A percentile compares a stretch with the other conserved stretches of the same genome.
Conservation (phyloP, 92 coral and sea anemone genomes). For the Umimayanthus chanpuru region DNA sequence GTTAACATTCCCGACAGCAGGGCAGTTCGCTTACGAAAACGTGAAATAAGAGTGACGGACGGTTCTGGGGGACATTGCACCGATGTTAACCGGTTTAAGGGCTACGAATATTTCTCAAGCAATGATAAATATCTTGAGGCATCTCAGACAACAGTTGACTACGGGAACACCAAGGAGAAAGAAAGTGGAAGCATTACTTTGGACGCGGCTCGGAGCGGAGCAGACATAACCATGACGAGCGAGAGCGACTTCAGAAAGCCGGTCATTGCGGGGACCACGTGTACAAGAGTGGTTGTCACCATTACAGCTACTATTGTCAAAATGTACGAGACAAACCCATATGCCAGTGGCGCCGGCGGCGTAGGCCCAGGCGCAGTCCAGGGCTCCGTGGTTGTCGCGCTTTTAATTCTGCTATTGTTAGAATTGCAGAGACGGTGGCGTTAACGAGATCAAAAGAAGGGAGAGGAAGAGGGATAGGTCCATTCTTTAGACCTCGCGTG, state of each 20-base stretch:
- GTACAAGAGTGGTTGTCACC: constrained; percentile 8
- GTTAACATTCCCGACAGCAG: not conserved
- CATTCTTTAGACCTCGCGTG: too few species aligned
- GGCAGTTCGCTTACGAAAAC: not conserved
- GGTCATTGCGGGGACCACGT: constrained; percentile 18
- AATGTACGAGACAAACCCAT: constrained; percentile 37
- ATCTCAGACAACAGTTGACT: not conserved
- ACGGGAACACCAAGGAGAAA: not conserved
- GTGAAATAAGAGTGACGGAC: not conserved
- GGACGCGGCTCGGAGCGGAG: constrained; percentile 22
- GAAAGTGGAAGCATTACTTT: constrained; percentile 8
- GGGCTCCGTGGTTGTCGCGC: not conserved
- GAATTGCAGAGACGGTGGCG: constrained; percentile 14
- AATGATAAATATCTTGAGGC: constrained; percentile 2
- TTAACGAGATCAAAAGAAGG: not conserved
- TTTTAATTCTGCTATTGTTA: not conserved
- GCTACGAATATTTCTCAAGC: not conserved
- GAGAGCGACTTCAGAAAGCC: constrained; percentile 14
- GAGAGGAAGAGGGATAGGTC: too few species aligned
- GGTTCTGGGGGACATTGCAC: constrained; percentile 3
- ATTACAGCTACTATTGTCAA: constrained; percentile 1
- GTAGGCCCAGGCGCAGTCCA: not conserved
- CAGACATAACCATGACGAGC: constrained; percentile 10
- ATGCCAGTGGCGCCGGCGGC: not conserved
- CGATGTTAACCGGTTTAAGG: not conserved